Evolutionary conservation across 2,888 invertebrate genomes (phyloP).

Genomic region (Graphium colonna): DNA sequence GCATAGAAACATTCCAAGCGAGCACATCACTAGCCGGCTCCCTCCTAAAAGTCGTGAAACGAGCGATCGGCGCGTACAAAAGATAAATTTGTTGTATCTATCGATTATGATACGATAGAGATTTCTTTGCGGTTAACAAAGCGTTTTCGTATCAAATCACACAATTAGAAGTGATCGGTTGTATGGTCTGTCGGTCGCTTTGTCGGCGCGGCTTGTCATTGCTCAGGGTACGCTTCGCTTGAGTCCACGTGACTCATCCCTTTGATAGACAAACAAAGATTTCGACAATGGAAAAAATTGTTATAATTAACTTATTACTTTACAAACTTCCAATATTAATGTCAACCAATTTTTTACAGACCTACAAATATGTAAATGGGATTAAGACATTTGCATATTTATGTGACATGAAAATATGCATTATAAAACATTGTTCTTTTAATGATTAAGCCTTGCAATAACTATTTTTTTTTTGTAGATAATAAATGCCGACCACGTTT

Average conservation of each 20-base stretch:
- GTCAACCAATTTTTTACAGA: not conserved
- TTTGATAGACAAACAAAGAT: not conserved
- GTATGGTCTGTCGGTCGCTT: constrained; percentile 61
- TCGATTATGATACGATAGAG: constrained; percentile 70
- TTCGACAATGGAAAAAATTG: too few species aligned
- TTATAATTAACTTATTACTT: too few species aligned
- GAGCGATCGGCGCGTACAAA: constrained; percentile 52
- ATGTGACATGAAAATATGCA: not conserved
- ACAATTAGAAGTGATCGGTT: constrained; percentile 76
- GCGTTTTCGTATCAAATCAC: constrained; percentile 77
- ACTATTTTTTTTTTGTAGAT: not conserved
- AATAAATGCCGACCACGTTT: too few species aligned
- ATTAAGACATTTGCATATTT: not conserved
- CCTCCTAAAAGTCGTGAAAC: constrained; percentile 45
- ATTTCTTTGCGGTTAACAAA: constrained; percentile 70
- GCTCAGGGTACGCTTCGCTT: constrained; percentile 43
- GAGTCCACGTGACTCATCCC: constrained; percentile 25
- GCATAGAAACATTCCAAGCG: constrained; percentile 6
- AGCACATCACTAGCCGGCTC: constrained; percentile 30
- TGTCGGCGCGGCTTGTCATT: constrained; percentile 69
- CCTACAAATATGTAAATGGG: not conserved
- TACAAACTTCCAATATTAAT: too few species aligned
- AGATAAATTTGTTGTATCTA: constrained; percentile 66
- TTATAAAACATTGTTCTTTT: not conserved
- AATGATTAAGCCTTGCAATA: not conserved